Conservation (phyloP, 1,140 invertebrate genomes). For the Diachasmimorpha longicaudata region DNA sequence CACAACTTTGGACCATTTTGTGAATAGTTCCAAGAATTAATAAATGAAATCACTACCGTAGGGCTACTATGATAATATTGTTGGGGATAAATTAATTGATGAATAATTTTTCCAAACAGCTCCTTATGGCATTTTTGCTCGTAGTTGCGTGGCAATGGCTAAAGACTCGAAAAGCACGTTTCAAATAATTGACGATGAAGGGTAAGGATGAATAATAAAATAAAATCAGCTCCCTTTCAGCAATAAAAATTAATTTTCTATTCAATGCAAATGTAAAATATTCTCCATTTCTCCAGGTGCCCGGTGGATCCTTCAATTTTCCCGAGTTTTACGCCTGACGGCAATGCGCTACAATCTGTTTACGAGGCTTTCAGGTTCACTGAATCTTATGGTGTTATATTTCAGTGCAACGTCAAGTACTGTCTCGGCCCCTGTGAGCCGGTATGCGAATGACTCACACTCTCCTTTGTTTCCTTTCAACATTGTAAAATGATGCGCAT, state of each 20-base stretch:
- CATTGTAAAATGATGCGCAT: not conserved
- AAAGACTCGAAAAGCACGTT: conserved; percentile 96
- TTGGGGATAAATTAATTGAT: not conserved
- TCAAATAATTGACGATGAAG: conserved; percentile 94
- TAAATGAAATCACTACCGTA: too few species aligned
- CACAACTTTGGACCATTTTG: too few species aligned
- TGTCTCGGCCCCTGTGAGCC: conserved; percentile 93
- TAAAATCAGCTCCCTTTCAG: not conserved
- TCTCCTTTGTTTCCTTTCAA: not conserved
- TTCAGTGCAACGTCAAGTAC: conserved; percentile 97
- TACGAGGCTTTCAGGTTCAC: conserved; percentile 96
- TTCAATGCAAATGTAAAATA: not conserved
- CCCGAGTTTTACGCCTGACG: conserved; percentile 87
- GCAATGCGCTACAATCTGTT: conserved; percentile 85
- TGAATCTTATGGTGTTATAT: conserved; percentile 95
- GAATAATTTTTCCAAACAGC: conserved; percentile 67
- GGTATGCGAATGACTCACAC: conserved; percentile 59
- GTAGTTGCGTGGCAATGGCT: conserved; percentile 95
- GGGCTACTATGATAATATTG: not conserved
- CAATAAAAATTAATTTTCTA: not conserved
- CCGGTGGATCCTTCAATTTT: conserved; percentile 93
- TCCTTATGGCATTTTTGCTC: conserved; percentile 93
- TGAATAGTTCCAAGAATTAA: too few species aligned
- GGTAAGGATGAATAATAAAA: conserved; percentile 63
- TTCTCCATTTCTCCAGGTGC: conserved; percentile 67